These are phyloP conservation scores for Tachuris rubrigastra DNA, from an alignment of 2,113 vertebrate species.

Conservation along the genomic window DNA sequence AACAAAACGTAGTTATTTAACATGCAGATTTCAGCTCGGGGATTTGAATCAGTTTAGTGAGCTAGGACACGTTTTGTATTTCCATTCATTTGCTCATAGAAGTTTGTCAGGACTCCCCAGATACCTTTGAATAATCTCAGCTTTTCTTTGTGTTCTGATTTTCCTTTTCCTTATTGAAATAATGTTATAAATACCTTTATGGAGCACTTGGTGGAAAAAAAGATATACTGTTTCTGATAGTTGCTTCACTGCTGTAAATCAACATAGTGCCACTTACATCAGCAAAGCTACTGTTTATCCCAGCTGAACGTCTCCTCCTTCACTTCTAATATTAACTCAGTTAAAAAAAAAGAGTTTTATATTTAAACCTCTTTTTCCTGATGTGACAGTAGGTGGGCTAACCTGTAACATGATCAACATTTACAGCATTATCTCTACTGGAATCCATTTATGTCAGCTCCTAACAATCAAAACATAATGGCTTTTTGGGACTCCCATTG, in stretches of 20 bases:
- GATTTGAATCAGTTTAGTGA: neutral
- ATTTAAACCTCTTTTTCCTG: constrained; percentile 38
- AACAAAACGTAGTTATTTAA: neutral
- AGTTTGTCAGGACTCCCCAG: neutral
- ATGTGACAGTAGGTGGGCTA: constrained; percentile 26
- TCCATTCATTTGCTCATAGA: neutral
- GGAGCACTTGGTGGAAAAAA: neutral
- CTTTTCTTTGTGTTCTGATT: neutral
- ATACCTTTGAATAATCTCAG: neutral
- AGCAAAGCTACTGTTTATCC: neutral
- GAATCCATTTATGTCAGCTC: constrained; percentile 2
- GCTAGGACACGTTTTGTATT: neutral
- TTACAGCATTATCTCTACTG: constrained; percentile 26
- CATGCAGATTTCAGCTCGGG: neutral
- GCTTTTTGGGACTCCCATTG: neutral
- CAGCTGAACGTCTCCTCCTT: neutral
- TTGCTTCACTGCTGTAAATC: neutral
- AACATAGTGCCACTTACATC: neutral
- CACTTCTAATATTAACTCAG: neutral
- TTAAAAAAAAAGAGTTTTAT: constrained; percentile 40
- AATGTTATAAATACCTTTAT: neutral
- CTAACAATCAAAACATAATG: constrained; percentile 18
- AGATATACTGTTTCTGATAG: neutral
- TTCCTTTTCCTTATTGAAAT: neutral
- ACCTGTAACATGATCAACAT: constrained; percentile 2